Base-by-base conservation (phyloP, 2,888 invertebrate genomes). In the Agriopis marginaria region DNA sequence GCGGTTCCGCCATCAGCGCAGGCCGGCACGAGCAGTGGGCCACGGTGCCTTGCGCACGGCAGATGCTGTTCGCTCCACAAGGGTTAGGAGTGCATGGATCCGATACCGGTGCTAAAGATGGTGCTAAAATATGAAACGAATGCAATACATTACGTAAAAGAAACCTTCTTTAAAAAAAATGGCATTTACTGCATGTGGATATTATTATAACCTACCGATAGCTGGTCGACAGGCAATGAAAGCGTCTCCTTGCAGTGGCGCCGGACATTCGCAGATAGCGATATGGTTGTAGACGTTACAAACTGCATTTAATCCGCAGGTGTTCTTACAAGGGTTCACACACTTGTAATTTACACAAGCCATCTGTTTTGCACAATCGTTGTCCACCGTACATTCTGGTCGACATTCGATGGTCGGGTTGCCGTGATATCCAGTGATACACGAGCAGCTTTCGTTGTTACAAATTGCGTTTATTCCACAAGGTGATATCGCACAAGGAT, bases 241-340 rank as follows among this genome's bases (percentile, higher is more conserved):
- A 39, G 98, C 97, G 93, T 98, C 97, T 69, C 98, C 98, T 50
- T 96, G 96, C 77, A 96, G 96, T 56, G 96, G 96, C 12, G 94
- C 86, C 14, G 96, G 95, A 85, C 97, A 98, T 71, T 96, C 96
- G 85, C 98, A 98, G 73, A 96, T 96, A 3, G 97, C 97, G 50
- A 96, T 95, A 82, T 97, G 97, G 84, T 97, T 97, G 75, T 96
- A 95, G 2, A 97, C 97, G 71, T 96, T 95, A 83, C 97, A 98
- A 73, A 96, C 91, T 50, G 97, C 96, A 82, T 96, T 96, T 7
- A 91, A 72, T 7, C 97, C 97, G 82, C 97, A 97, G 8, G 96
- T 94, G 56, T 96, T 96, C 23, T 95, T 95, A 82, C 97, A 97
- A 14, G 97, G 97, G 87, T 97, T 96, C 54, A 95, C 89, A 86